Base-by-base conservation (phyloP, 2,797 vertebrate species). In the Rhynchonycteris naso region DNA sequence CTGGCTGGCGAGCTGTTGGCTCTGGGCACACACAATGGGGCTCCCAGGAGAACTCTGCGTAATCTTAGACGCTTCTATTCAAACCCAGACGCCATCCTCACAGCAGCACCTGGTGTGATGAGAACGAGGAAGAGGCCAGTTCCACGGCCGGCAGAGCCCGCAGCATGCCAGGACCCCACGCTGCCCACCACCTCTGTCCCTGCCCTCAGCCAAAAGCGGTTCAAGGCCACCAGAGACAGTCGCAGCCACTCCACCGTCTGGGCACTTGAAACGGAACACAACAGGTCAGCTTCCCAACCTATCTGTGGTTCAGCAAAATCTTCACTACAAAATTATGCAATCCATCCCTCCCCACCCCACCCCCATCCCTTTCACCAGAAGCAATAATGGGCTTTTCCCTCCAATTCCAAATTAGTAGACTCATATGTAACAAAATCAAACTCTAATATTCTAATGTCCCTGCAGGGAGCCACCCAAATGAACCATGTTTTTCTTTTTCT, bases 21-120 rank as follows among this genome's bases (percentile, higher is more conserved):
- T 84, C 84, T 54, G 6, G 94, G 68, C 47, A 93, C 92, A 96
- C 90, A 92, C 78, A 66, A 3, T 1, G 33, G 26, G 3, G 80
- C 8, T 54, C 43, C 7, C 83, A 54, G 76, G 72, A 24, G 68
- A 21, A 58, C 0, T 0, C 50, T 19, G 5, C 4, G 1, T 19
- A 24, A 14, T 14, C 59, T 88, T 7, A 16, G 75, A 52, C 21
- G 52, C 88, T 59, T 15, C 66, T 28, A 22, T 3, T 5, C 59
- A 35, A 61, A 47, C 2, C 0, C 7, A 54, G 54, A 13, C 14
- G 38, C 69, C 19, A 54, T 2, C 2, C 7, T 14, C 5, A 33
- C 19, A 43, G 5, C 66, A 0, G 0, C 10, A 0, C 4, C 47
- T 18, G 5, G 59, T 43, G 30, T 12, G 2, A 0, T 4, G 65